Percentiles rank a stretch among this genome's conserved stretches.
Evolutionary conservation across 2,797 vertebrate genomes (phyloP).

Genomic region (Champsocephalus gunnari): DNA sequence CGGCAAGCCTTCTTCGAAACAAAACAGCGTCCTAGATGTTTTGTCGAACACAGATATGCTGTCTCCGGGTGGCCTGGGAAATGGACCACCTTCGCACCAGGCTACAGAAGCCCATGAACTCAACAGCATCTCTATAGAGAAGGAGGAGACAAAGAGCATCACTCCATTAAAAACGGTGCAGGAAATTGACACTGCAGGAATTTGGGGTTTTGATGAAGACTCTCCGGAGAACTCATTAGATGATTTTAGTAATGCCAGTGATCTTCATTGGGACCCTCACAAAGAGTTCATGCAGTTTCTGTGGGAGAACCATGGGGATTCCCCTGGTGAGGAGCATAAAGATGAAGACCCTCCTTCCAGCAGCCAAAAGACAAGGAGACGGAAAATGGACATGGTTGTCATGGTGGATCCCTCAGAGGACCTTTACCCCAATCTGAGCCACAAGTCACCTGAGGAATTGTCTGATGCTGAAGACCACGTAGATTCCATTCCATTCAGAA

Average conservation of each 20-base stretch:
- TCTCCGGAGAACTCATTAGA: conserved; percentile 91
- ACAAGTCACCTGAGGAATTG: conserved; percentile 78
- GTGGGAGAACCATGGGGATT: conserved; percentile 87
- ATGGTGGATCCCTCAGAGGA: conserved; percentile 94
- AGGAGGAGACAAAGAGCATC: conserved; percentile 93
- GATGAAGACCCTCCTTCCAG: conserved; percentile 63
- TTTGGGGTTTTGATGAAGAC: conserved; percentile 89
- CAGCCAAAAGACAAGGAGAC: conserved; percentile 91
- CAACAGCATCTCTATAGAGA: conserved; percentile 84
- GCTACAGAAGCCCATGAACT: conserved; percentile 86
- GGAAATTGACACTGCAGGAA: conserved; percentile 86
- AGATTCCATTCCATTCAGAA: conserved; percentile 79
- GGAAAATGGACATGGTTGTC: conserved; percentile 97
- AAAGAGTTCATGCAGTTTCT: conserved; percentile 97
- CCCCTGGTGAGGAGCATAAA: conserved; percentile 83
- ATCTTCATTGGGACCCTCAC: conserved; percentile 92
- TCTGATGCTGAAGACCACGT: conserved; percentile 83
- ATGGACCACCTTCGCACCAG: conserved; percentile 94
- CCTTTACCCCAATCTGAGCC: conserved; percentile 82
- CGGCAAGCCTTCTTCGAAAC: conserved; percentile 65
- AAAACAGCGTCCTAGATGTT: conserved; percentile 77
- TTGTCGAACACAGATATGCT: conserved; percentile 77
- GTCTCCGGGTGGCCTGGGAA: conserved; percentile 89
- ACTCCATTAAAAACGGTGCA: conserved; percentile 90
- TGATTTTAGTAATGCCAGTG: conserved; percentile 84